Evolutionary conservation across 2,113 vertebrate genomes (phyloP), one percentile per base, ranked within the genome.

Genomic region (Holacanthus passer): DNA sequence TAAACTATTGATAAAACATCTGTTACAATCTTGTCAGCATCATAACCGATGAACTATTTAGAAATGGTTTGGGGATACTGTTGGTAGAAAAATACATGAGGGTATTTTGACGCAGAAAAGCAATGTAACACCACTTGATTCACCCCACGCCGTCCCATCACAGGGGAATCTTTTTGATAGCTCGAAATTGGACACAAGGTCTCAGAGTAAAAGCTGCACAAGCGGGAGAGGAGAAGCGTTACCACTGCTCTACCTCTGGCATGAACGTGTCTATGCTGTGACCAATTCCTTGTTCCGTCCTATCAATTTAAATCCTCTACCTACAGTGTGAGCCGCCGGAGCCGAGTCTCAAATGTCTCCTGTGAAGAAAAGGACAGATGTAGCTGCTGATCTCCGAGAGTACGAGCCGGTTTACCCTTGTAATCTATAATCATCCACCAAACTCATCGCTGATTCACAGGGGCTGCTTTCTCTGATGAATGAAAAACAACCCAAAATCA

Each of bases 221-320:
- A 66, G 80, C 12, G 35, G 81, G 60, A 3, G 13, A 67, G 56
- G 10, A 39, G 39, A 72, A 35, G 71, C 16, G 24, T 87, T 79
- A 71, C 70, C 17, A 5, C 45, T 1, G 56, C 58, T 59, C 13
- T 60, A 68, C 75, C 70, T 83, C 74, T 62, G 79, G 77, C 63
- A 80, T 69, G n/a, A 71, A 31, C 77, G 73, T 47, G 63, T 77
- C 83, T 37, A 41, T 8, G 3, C 67, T 63, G 60, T 75, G 75
- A 89, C 78, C 81, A 83, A 84, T 84, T 83, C 56, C 13, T 68
- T 83, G 62, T 64, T 27, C 63, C 7, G 7, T 79, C 52, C 50
- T 4, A 19, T 70, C 63, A 56, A 74, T 83, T 87, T 84, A 60
- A 88, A 82, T 84, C 79, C 37, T 79, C 41, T 67, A 69, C 74